Evolutionary conservation across 2,113 vertebrate genomes (phyloP).

Genomic region (Oreochromis spilurus): DNA sequence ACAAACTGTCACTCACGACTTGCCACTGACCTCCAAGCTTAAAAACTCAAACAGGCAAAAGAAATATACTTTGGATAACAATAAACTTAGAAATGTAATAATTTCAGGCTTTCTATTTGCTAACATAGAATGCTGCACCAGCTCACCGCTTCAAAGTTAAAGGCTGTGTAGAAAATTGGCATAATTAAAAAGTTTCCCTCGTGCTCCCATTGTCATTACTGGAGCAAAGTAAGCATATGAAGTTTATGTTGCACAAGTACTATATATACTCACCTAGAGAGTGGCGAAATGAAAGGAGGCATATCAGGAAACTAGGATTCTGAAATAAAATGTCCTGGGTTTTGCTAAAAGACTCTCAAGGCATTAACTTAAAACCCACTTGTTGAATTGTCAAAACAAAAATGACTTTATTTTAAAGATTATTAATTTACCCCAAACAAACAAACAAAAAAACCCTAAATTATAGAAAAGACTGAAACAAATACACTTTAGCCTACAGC

Average conservation of each 20-base stretch:
- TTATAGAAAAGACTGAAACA: not conserved
- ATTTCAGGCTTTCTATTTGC: constrained; percentile 10
- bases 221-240: not conserved
- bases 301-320: not conserved
- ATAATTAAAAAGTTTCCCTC: constrained; percentile 1
- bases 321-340: not conserved
- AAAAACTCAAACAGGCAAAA: constrained; percentile 5
- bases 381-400: not conserved
- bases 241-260: not conserved
- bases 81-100: constrained; percentile 7
- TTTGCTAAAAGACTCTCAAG: not conserved
- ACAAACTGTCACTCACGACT: constrained; percentile 30
- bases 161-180: not conserved
- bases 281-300: not conserved
- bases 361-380: not conserved
- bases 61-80: constrained; percentile 13
- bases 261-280: not conserved
- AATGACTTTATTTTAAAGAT: not conserved
- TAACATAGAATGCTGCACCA: not conserved
- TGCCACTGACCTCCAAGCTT: not conserved
- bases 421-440: not conserved
- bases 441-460: not conserved
- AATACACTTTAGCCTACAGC: not conserved
- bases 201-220: constrained; percentile 9
- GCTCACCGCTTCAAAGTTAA: constrained; percentile 4